These are phyloP conservation scores for Heliconius nattereri DNA, from an alignment of 1,140 invertebrate species.

Conservation along the genomic window DNA sequence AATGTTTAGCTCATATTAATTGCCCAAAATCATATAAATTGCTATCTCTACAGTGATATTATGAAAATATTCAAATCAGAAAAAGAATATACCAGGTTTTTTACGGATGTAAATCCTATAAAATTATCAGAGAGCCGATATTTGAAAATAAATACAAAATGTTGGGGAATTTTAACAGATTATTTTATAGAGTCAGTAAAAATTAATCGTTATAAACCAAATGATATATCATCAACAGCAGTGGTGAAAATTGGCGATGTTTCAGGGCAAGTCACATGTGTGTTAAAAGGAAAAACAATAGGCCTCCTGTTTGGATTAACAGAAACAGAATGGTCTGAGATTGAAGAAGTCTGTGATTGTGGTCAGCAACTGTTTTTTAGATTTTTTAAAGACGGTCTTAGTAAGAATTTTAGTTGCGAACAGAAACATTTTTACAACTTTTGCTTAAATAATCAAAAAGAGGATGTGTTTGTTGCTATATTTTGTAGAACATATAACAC, in stretches of 20 bases:
- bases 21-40: background rate
- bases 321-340: conserved; percentile 60
- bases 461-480: conserved; percentile 55
- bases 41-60: background rate
- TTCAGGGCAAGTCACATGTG: conserved; percentile 63
- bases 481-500: conserved; percentile 61
- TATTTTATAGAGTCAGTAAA: conserved; percentile 75
- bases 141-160: conserved; percentile 52
- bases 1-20: background rate
- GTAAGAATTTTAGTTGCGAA: conserved; percentile 58
- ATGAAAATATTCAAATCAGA: conserved; percentile 23
- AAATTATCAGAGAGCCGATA: conserved; percentile 61
- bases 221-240: conserved; percentile 52
- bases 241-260: conserved; percentile 61
- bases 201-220: conserved; percentile 52
- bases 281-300: conserved; percentile 57
- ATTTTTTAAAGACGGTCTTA: conserved; percentile 68
- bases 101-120: conserved; percentile 51
- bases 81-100: conserved; percentile 43
- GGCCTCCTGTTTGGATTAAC: conserved; percentile 65
- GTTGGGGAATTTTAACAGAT: conserved; percentile 67
- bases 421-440: conserved; percentile 75
- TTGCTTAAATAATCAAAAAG: conserved; percentile 61
- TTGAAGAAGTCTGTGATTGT: conserved; percentile 60
- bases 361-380: conserved; percentile 69